These are phyloP conservation scores for Ormyrus labotus DNA, from an alignment of 2,888 invertebrate species.

Conservation along the genomic window DNA sequence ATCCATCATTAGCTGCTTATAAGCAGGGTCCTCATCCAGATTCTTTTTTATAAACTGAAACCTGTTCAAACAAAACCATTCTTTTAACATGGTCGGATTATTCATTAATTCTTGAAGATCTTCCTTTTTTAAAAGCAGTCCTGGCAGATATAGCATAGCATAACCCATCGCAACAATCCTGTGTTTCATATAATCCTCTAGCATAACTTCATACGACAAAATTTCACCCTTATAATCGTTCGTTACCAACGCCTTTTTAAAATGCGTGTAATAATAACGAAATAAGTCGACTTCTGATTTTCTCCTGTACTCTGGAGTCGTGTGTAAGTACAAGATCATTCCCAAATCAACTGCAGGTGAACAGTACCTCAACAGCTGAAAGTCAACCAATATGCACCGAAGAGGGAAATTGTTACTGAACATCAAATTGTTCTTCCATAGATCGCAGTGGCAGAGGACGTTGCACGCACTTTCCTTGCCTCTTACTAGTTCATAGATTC, in stretches of 20 bases:
- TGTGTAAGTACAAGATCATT: constrained; percentile 22
- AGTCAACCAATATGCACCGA: constrained; percentile 39
- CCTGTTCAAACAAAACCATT: constrained; percentile 61
- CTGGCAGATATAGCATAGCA: constrained; percentile 65
- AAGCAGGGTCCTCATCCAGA: constrained; percentile 63
- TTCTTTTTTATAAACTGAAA: constrained; percentile 59
- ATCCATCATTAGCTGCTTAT: constrained; percentile 63
- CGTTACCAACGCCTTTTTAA: constrained; percentile 41
- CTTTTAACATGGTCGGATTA: constrained; percentile 58
- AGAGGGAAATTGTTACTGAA: not conserved
- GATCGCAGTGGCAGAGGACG: constrained; percentile 62
- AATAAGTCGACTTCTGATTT: not conserved
- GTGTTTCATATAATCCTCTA: constrained; percentile 66
- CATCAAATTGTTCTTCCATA: constrained; percentile 41
- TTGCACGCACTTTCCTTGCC: constrained; percentile 70
- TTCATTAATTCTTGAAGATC: constrained; percentile 59
- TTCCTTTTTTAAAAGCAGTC: constrained; percentile 64
- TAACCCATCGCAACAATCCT: constrained; percentile 65
- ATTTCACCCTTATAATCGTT: constrained; percentile 67
- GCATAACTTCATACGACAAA: constrained; percentile 65
- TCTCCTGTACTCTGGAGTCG: constrained; percentile 19
- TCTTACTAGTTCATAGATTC: constrained; percentile 80
- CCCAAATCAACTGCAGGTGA: constrained; percentile 4
- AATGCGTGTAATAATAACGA: constrained; percentile 17
- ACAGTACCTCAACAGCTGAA: constrained; percentile 31